Conservation (phyloP, 2,888 invertebrate species). For the Cheilosia variabilis region DNA sequence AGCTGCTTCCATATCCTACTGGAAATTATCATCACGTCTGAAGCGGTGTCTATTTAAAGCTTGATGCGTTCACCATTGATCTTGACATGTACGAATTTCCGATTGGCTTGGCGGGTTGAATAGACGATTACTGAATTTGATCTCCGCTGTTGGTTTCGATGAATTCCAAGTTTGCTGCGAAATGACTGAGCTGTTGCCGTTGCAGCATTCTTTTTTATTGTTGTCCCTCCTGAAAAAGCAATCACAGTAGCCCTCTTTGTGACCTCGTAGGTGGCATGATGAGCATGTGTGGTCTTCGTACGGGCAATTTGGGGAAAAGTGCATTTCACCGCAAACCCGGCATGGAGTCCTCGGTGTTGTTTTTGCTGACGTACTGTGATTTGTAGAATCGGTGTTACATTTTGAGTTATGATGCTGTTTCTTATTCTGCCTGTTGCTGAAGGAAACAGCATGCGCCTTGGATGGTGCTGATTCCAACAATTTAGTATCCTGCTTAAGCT, state of each 20-base stretch:
- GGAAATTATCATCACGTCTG: conserved; percentile 52
- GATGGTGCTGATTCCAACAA: background rate
- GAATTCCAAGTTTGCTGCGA: background rate
- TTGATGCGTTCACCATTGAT: conserved; percentile 20
- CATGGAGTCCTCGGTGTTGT: background rate
- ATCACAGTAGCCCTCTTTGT: conserved; percentile 82
- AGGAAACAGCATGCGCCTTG: background rate
- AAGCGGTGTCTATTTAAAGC: conserved; percentile 48
- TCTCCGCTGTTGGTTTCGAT: background rate
- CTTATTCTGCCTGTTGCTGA: background rate
- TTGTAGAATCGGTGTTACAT: background rate
- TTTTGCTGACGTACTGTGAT: background rate
- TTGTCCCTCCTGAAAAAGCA: conserved; percentile 31
- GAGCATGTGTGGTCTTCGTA: conserved; percentile 2
- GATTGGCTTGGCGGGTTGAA: too few species aligned
- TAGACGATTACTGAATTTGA: too few species aligned
- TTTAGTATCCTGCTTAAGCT: background rate
- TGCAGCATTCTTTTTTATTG: background rate
- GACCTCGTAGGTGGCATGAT: conserved; percentile 70
- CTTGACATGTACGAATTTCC: conserved; percentile 11
- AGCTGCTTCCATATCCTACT: conserved; percentile 40
- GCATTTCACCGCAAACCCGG: conserved; percentile 9
- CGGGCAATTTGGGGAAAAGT: background rate
- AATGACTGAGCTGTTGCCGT: background rate
- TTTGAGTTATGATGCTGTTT: background rate